Conservation (phyloP, 1,140 invertebrate genomes). For the Campoletis sonorensis region DNA sequence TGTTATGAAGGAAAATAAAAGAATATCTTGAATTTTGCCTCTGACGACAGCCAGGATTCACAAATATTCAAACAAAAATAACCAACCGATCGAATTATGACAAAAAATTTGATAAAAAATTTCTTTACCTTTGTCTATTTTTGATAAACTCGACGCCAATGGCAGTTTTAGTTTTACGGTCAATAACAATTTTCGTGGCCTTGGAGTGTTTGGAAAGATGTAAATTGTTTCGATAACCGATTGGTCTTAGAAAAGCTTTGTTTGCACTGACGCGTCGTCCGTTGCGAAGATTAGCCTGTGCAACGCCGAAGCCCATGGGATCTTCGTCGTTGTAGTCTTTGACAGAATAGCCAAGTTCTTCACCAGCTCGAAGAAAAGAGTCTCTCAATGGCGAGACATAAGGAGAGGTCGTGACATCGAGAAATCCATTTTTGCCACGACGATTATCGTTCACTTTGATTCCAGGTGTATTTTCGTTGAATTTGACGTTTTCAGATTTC, state of each 20-base stretch:
- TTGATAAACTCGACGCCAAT: slow-evolving; percentile 83
- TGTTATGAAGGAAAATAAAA: no score
- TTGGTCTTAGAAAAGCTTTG: slow-evolving; percentile 82
- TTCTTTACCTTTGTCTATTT: slow-evolving; percentile 69
- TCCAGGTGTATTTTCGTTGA: background rate
- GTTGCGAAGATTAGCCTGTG: slow-evolving; percentile 83
- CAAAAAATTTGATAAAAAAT: no score
- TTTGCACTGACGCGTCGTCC: slow-evolving; percentile 84
- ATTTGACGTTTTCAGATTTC: slow-evolving; percentile 82
- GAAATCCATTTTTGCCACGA: slow-evolving; percentile 82
- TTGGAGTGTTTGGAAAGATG: slow-evolving; percentile 82
- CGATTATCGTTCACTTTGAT: slow-evolving; percentile 67
- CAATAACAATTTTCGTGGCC: slow-evolving; percentile 82
- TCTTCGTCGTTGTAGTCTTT: slow-evolving; percentile 80
- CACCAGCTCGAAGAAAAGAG: slow-evolving; percentile 78
- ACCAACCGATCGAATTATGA: no score
- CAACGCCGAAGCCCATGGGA: slow-evolving; percentile 80
- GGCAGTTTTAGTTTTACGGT: slow-evolving; percentile 79
- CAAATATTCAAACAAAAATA: no score
- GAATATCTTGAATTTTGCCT: no score
- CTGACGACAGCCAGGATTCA: no score
- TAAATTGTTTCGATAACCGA: slow-evolving; percentile 81
- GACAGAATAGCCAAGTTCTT: slow-evolving; percentile 77
- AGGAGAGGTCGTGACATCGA: slow-evolving; percentile 82
- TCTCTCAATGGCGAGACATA: slow-evolving; percentile 80